Evolutionary conservation across 1,140 invertebrate species (phyloP), one percentile per base, ranked within the genome.

Genomic region (Diuraphis noxia): DNA sequence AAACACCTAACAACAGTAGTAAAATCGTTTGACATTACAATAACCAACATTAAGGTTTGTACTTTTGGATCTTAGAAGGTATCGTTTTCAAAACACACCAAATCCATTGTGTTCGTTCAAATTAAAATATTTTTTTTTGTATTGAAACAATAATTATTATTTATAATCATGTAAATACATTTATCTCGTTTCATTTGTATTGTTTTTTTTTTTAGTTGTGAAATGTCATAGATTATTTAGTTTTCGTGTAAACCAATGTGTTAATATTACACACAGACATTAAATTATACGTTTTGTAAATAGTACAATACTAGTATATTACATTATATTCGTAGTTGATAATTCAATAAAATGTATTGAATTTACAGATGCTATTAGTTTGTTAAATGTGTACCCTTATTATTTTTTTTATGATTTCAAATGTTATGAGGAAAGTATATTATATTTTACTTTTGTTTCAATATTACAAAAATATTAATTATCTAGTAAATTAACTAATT

Each of bases 51-150:
- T 88, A 38, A 88, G 56, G 87, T 88, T 88, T 88, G 88, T 79
- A 79, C 88, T 79, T 90, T 90, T 90, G 19, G 63, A 88, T 63
- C 52, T 56, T 88, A 46, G 40, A 90, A 46, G 30, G 41, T 90
- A 79, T 56, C 13, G 13, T 88, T 40, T 30, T 88, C 36, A 25
- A 49, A 86, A 52, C 85, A 49, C 7, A 49, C 43, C 85, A 2
- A 86, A 25, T 49, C 9, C 21, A 36, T 86, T 86, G 85, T 86
- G 43, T 52, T 86, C 34, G 46, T 86, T 49, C 25, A 36, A 52
- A 34, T 23, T 86, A 52, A 36, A 88, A n/a, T 56, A 56, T 38
- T 52, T 56, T 4, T 49, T 25, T 88, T 88, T 88, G 63, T 23
- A 36, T 56, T 30, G 23, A 86, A 25, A 52, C 8, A 52, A 86